These are phyloP conservation scores for Chelonoidis abingdonii DNA, from an alignment of 2,113 vertebrate genomes.

Conservation along the genomic window DNA sequence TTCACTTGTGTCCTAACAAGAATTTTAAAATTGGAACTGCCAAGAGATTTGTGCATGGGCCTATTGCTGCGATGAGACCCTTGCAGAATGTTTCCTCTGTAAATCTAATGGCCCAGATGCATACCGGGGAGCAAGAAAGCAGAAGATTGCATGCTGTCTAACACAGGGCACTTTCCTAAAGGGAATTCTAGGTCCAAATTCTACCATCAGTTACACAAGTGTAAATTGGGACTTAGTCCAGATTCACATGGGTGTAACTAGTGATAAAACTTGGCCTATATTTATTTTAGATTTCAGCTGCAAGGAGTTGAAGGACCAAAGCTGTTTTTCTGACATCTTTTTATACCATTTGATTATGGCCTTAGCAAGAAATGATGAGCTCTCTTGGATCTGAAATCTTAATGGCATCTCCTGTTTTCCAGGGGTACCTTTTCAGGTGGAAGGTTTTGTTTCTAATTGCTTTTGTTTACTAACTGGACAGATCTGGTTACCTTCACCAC, in stretches of 20 bases:
- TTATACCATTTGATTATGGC: background rate
- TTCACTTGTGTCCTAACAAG: background rate
- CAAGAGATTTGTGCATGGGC: background rate
- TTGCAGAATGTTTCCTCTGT: background rate
- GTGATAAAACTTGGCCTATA: background rate
- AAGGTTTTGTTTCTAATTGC: background rate
- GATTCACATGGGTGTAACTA: background rate
- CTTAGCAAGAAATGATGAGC: background rate
- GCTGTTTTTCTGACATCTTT: background rate
- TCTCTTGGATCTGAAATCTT: background rate
- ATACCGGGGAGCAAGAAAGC: background rate
- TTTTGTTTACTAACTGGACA: background rate
- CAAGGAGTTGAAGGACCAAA: background rate
- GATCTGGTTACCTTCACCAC: conserved; percentile 16
- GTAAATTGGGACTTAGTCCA: background rate
- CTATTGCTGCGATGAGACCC: background rate
- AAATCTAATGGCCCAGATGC: background rate
- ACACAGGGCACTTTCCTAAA: background rate
- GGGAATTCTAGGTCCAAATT: background rate
- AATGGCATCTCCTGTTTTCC: background rate
- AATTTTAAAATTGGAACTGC: background rate
- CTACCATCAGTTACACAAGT: background rate
- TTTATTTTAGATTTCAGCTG: background rate
- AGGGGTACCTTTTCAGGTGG: background rate
- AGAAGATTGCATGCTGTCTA: background rate